Conservation (phyloP, 2,888 invertebrate species). For the Ennomos quercinarius region DNA sequence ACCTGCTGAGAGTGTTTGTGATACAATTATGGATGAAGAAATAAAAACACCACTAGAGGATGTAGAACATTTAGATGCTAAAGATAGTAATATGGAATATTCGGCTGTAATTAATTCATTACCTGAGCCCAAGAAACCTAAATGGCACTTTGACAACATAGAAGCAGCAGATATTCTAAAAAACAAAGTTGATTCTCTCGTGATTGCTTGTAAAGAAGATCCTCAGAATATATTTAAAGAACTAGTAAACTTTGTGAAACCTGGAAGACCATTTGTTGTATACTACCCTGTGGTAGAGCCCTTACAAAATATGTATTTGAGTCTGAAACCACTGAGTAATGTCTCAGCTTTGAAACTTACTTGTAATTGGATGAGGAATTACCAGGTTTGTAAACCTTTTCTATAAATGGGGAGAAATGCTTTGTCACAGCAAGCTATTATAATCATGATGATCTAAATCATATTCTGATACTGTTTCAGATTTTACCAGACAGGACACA, state of each 20-base stretch:
- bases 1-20: slow-evolving; percentile 8
- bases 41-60: slow-evolving; percentile 20
- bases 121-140: slow-evolving; percentile 78
- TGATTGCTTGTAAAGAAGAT: slow-evolving; percentile 94
- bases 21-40: slow-evolving; percentile 4
- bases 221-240: slow-evolving; percentile 92
- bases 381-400: slow-evolving; percentile 87
- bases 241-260: slow-evolving; percentile 90
- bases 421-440: background rate
- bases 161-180: slow-evolving; percentile 87
- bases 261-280: slow-evolving; percentile 94
- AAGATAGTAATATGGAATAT: slow-evolving; percentile 28
- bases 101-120: slow-evolving; percentile 40
- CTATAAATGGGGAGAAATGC: background rate
- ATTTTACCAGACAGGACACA: slow-evolving; percentile 94
- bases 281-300: slow-evolving; percentile 93
- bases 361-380: slow-evolving; percentile 95
- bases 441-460: background rate
- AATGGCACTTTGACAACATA: slow-evolving; percentile 90
- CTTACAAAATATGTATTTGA: slow-evolving; percentile 92
- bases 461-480: slow-evolving; percentile 52
- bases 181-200: slow-evolving; percentile 89
- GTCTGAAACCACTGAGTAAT: slow-evolving; percentile 89
- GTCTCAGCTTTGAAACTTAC: slow-evolving; percentile 92
- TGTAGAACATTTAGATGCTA: slow-evolving; percentile 14